A percentile compares a stretch with the other conserved stretches of the same genome.
Evolutionary conservation across 2,113 vertebrate genomes (phyloP).

Genomic region (Tetraodon nigroviridis): DNA sequence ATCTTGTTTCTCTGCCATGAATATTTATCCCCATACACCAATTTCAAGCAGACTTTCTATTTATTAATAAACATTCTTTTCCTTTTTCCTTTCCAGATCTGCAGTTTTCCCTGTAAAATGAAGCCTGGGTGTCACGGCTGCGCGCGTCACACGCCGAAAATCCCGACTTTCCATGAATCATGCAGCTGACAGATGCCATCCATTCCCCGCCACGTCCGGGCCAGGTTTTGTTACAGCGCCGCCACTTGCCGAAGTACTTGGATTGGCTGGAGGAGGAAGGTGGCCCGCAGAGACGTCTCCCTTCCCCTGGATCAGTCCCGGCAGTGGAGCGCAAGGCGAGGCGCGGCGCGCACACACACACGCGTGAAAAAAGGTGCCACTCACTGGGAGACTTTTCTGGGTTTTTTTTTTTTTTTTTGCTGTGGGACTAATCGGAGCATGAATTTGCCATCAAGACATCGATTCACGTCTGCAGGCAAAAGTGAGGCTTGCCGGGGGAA

Average conservation of each 20-base stretch:
- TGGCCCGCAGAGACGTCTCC: conserved; percentile 63
- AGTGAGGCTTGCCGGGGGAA: conserved; percentile 30
- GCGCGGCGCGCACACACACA: conserved; percentile 10
- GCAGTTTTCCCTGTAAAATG: background rate
- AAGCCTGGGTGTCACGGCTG: too few relatives aligned
- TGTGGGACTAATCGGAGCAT: conserved; percentile 47
- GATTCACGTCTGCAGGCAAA: conserved; percentile 33
- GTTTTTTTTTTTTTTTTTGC: conserved; percentile 26
- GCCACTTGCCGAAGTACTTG: conserved; percentile 53
- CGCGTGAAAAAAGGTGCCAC: conserved; percentile 21
- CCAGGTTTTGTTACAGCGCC: conserved; percentile 69
- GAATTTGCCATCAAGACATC: conserved; percentile 42
- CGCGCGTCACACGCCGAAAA: background rate
- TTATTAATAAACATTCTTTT: too few relatives aligned
- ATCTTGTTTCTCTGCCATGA: too few relatives aligned
- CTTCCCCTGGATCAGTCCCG: conserved; percentile 48
- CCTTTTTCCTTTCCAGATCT: background rate
- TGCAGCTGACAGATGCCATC: conserved; percentile 15
- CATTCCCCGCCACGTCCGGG: conserved; percentile 56
- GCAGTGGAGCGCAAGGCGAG: conserved; percentile 56
- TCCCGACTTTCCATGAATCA: background rate
- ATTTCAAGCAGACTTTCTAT: too few relatives aligned
- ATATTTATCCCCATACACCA: too few relatives aligned
- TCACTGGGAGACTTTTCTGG: conserved; percentile 40
- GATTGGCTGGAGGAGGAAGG: conserved; percentile 72